These are phyloP conservation scores for Helicoverpa armigera DNA, from an alignment of 1,140 invertebrate species.

Conservation along the genomic window DNA sequence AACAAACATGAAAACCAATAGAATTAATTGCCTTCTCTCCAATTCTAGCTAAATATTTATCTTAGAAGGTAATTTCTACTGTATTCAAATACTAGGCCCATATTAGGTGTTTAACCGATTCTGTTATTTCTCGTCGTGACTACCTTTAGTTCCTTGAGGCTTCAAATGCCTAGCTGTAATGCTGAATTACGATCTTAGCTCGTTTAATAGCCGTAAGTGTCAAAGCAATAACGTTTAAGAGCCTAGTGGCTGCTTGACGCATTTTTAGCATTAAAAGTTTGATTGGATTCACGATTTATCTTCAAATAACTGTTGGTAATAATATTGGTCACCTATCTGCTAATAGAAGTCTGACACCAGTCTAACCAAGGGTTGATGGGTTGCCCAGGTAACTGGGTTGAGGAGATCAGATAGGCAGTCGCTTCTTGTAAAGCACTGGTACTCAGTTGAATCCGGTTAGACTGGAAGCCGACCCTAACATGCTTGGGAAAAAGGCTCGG, in stretches of 20 bases:
- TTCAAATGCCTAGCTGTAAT: neutral
- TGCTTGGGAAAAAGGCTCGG: too few species aligned
- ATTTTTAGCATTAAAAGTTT: too few species aligned
- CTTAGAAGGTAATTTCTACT: constrained; percentile 6
- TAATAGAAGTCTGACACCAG: too few species aligned
- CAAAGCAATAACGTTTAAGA: neutral
- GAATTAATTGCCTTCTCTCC: constrained; percentile 24
- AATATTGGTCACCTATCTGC: too few species aligned
- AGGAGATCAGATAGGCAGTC: too few species aligned
- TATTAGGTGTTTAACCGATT: constrained; percentile 14
- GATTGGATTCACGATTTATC: too few species aligned
- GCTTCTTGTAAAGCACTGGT: too few species aligned
- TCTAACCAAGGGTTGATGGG: too few species aligned
- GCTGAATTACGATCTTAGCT: neutral
- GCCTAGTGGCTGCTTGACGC: neutral
- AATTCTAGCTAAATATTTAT: constrained; percentile 13
- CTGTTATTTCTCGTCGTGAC: constrained; percentile 16
- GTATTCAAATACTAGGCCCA: constrained; percentile 9
- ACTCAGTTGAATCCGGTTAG: too few species aligned
- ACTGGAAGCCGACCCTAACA: too few species aligned
- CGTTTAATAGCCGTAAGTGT: neutral
- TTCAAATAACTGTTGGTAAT: too few species aligned
- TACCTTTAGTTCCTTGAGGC: neutral
- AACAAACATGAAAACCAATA: neutral
- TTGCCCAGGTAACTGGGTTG: too few species aligned